Percentiles rank a stretch among this genome's conserved stretches.
Evolutionary conservation across 64 coral and sea anemone species (phyloP).

Genomic region (Orbicella faveolata): DNA sequence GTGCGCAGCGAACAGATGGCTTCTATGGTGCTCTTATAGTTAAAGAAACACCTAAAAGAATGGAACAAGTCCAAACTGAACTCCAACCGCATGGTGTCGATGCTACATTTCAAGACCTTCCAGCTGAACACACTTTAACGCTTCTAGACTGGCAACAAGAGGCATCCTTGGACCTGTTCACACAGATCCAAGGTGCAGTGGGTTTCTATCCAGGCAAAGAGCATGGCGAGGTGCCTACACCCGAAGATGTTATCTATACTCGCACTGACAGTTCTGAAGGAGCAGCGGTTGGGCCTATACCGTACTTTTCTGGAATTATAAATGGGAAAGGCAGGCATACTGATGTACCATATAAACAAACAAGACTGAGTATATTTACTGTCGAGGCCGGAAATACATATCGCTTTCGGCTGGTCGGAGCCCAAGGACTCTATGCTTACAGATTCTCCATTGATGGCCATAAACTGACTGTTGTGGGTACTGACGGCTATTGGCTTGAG

Average conservation of each 20-base stretch:
- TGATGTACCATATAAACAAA: constrained; percentile 24
- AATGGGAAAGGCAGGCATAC: constrained; percentile 71
- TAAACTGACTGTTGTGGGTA: constrained; percentile 52
- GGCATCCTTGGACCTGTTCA: constrained; percentile 39
- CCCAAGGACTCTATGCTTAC: constrained; percentile 65
- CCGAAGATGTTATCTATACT: constrained; percentile 7
- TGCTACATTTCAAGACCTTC: constrained; percentile 23
- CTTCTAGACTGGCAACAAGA: constrained; percentile 60
- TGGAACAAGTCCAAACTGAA: background rate
- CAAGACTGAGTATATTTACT: constrained; percentile 63
- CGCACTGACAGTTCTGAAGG: background rate
- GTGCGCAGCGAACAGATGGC: constrained; percentile 58
- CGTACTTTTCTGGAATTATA: constrained; percentile 76
- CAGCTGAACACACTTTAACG: constrained; percentile 47
- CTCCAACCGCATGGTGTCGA: background rate
- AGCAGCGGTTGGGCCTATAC: constrained; percentile 51
- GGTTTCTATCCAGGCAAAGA: constrained; percentile 43
- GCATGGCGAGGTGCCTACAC: constrained; percentile 33
- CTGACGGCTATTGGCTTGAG: constrained; percentile 56
- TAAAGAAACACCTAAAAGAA: background rate
- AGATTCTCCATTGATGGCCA: constrained; percentile 66
- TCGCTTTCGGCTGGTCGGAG: constrained; percentile 57
- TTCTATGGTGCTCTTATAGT: constrained; percentile 49
- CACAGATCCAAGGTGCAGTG: constrained; percentile 5
- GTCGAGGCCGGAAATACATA: constrained; percentile 52